Base-by-base conservation (phyloP, 2,113 vertebrate species). In the Peucedramus taeniatus region DNA sequence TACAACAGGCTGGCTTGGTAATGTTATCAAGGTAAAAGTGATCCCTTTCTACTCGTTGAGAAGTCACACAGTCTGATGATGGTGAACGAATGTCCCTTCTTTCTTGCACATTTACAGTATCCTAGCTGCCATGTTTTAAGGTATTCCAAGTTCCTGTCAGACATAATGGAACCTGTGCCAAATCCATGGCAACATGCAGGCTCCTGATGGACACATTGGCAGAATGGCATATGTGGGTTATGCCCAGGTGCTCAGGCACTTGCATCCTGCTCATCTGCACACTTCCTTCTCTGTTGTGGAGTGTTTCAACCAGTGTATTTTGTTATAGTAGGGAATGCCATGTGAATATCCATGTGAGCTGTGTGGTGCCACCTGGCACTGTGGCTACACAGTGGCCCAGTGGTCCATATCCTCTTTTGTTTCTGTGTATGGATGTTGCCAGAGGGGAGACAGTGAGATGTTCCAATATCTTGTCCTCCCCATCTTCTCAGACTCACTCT, bases 401-500 rank as follows among this genome's bases (percentile, higher is more conserved):
- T 30, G 44, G 17, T 70, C 14, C 27, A 10, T 20, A 69, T 10
- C 8, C 20, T 39, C 16, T 63, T 65, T 39, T 27, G 9, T 57
- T 64, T 49, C 76, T 66, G 39, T 44, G 19, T 16, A 47, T 15
- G 31, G n/a, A 30, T 61, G 18, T 53, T 70, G 13, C 26, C 42
- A 86, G 68, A 66, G 54, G 13, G 74, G 11, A 61, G 18, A 51
- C 6, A 44, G 15, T 10, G 23, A 57, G 10, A 20, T 47, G 15
- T 42, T 60, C 30, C 0, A 0, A 21, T 16, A 44, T 39, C 28
- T 84, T 3, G 0, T 59, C 30, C 30, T 69, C 47, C 12, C 20
- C 3, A 0, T 28, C 18, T 30, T 65, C 24, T 21, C 18, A 65
- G 24, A 35, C 14, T 35, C n/a, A 24, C 10, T 57, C 31, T 66